These are phyloP conservation scores for Poecilia wingei DNA, from an alignment of 2,797 vertebrate species.

Conservation along the genomic window DNA sequence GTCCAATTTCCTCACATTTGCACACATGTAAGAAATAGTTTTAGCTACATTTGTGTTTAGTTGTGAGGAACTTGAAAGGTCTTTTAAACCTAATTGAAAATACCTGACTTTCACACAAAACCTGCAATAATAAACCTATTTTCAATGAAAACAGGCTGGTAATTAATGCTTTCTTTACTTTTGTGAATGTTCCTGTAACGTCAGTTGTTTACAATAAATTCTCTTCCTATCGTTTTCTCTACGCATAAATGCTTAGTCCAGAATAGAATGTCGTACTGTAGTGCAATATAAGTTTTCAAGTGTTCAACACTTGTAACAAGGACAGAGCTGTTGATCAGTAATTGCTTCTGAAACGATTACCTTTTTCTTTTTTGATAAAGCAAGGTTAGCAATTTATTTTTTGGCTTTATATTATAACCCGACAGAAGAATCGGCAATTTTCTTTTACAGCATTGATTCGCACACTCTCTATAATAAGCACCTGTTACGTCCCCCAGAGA, in stretches of 20 bases:
- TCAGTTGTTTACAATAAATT: conserved; percentile 13
- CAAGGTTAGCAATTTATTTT: neutral
- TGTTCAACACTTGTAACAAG: neutral
- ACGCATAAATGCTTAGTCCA: conserved; percentile 6
- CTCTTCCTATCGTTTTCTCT: conserved; percentile 24
- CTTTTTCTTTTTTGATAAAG: neutral
- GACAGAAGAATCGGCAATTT: neutral
- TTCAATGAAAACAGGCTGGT: conserved; percentile 38
- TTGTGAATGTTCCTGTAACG: conserved; percentile 29
- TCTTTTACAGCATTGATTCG: neutral
- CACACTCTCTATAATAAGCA: neutral
- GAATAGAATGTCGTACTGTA: neutral
- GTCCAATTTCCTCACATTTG: neutral
- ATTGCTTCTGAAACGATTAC: neutral
- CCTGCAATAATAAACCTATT: conserved; percentile 46
- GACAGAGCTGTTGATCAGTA: neutral
- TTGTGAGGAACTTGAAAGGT: conserved; percentile 8
- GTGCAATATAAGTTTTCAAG: conserved; percentile 10
- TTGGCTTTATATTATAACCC: neutral
- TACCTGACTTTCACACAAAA: conserved; percentile 43
- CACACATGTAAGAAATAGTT: neutral
- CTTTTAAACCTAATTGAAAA: conserved; percentile 42
- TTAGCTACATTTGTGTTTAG: conserved; percentile 9
- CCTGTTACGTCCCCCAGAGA: too few relatives aligned
- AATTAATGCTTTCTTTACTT: conserved; percentile 48